phyloP scores from a whole-genome alignment of 2,113 vertebrate genomes.

The Corythornis cristatus region DNA sequence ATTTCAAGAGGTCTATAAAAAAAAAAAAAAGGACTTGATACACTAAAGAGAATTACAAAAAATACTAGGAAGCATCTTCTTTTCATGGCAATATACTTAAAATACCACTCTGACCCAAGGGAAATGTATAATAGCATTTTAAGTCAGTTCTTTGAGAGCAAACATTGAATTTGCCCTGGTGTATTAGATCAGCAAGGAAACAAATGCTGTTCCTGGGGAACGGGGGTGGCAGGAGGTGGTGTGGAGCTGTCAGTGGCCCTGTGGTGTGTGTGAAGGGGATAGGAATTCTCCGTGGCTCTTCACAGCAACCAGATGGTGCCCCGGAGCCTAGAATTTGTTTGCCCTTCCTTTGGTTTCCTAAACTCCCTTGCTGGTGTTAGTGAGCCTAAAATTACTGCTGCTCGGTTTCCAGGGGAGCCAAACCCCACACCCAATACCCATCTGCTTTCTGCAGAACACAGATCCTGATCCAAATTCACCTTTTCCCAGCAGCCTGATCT shows the following conservation, averaged over 20 bases:
- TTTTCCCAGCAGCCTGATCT: not conserved
- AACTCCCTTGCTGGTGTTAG: not conserved
- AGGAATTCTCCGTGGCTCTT: not conserved
- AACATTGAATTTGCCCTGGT: not conserved
- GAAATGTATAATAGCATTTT: not conserved
- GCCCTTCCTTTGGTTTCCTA: not conserved
- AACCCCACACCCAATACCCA: not conserved
- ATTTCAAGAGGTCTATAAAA: not conserved
- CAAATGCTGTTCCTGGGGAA: not conserved
- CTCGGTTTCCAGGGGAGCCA: not conserved
- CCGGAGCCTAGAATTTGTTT: slow-evolving; percentile 5
- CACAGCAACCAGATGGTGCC: slow-evolving; percentile 31
- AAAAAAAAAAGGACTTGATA: not conserved
- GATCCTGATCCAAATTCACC: accelerated
- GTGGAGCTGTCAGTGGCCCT: not conserved
- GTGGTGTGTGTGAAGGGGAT: not conserved
- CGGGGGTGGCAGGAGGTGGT: not conserved
- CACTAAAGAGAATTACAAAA: not conserved
- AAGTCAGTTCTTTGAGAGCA: slow-evolving; percentile 31
- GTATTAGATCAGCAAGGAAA: slow-evolving; percentile 21
- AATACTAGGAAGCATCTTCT: not conserved
- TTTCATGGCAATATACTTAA: not conserved
- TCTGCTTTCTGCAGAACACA: not conserved
- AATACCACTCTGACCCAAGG: not conserved
- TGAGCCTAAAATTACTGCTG: not conserved